phyloP scores from a whole-genome alignment of 2,797 vertebrate species.

The Perodicticus potto region DNA sequence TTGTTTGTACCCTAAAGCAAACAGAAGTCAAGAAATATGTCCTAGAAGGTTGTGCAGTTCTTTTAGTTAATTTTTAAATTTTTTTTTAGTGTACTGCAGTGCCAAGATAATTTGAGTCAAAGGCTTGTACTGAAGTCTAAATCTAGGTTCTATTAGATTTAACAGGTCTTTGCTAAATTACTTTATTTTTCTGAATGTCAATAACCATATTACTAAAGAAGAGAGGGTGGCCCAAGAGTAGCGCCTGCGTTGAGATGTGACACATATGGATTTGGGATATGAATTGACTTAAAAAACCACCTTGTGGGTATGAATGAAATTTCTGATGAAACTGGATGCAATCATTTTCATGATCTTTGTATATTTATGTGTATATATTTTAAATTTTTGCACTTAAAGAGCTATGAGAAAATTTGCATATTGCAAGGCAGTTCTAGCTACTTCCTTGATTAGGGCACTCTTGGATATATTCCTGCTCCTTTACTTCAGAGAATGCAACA shows the following conservation, averaged over 20 bases:
- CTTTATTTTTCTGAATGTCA: not conserved
- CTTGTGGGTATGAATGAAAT: slow-evolving; percentile 82
- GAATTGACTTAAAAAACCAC: too few species aligned
- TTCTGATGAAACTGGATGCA: slow-evolving; percentile 86
- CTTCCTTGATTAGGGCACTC: slow-evolving; percentile 99
- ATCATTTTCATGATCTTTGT: slow-evolving; percentile 85
- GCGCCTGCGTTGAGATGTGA: too few species aligned
- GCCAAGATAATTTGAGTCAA: not conserved
- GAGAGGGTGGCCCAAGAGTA: too few species aligned
- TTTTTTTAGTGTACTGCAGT: not conserved
- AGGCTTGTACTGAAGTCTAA: not conserved
- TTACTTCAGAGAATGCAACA: slow-evolving; percentile 96
- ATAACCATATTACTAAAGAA: not conserved
- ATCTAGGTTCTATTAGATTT: not conserved
- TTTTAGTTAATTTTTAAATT: not conserved
- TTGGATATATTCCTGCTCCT: slow-evolving; percentile 98
- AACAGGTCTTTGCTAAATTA: not conserved
- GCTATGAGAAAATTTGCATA: slow-evolving; percentile 94
- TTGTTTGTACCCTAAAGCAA: not conserved
- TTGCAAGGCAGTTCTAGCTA: slow-evolving; percentile 99
- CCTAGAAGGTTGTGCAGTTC: not conserved
- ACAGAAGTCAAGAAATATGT: not conserved
- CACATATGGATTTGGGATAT: too few species aligned
- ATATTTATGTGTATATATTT: slow-evolving; percentile 89
- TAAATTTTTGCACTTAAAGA: slow-evolving; percentile 88